Evolutionary conservation across 2,797 vertebrate genomes (phyloP).

Genomic region (Muraenolepis orangiensis): DNA sequence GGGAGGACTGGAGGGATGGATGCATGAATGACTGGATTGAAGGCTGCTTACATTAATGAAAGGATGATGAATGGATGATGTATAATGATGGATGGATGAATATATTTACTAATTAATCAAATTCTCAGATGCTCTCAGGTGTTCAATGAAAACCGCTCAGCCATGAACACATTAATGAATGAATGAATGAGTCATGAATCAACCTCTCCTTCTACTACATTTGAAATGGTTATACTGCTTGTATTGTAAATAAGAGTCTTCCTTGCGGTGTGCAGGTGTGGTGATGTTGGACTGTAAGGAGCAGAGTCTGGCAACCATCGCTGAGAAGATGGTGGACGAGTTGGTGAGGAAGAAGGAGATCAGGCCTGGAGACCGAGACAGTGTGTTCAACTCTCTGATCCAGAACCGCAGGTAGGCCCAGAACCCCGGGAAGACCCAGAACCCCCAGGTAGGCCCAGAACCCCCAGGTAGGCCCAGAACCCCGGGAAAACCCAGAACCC

Average conservation of each 20-base stretch:
- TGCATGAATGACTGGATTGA: background rate
- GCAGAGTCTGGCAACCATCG: slow-evolving; percentile 71
- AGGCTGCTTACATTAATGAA: too few relatives aligned
- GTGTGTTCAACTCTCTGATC: slow-evolving; percentile 78
- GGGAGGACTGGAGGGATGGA: background rate
- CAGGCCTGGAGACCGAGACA: slow-evolving; percentile 70
- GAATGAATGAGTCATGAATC: background rate
- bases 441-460: background rate
- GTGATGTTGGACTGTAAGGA: slow-evolving; percentile 79
- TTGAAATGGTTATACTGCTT: background rate
- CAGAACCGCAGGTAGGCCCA: slow-evolving; percentile 74
- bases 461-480: too few relatives aligned
- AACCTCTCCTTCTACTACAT: background rate
- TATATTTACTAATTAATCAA: too few relatives aligned
- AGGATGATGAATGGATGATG: background rate
- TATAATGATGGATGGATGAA: background rate
- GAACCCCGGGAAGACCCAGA: background rate
- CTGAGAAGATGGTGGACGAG: slow-evolving; percentile 76
- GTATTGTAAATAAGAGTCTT: background rate
- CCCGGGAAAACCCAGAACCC: background rate
- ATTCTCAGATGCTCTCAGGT: too few relatives aligned
- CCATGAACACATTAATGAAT: background rate
- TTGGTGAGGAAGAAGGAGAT: slow-evolving; percentile 83
- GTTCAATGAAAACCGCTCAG: background rate
- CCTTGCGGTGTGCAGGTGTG: slow-evolving; percentile 65